These are phyloP conservation scores for Conchocele bisecta DNA, from an alignment of 2,888 invertebrate species.

Conservation along the genomic window DNA sequence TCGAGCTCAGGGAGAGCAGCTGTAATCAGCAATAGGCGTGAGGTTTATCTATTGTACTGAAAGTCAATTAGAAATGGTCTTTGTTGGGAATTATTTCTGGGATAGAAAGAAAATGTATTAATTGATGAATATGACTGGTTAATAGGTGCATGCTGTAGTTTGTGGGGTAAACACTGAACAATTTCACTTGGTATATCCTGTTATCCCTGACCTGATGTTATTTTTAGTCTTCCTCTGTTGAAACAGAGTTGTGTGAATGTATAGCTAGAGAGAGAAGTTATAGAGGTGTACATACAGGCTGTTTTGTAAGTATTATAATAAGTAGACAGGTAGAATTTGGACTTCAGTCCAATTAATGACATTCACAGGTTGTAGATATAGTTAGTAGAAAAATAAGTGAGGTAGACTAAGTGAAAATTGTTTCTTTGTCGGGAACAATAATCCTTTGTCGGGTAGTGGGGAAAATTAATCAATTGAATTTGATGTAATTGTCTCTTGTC, in stretches of 20 bases:
- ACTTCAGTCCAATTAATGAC: no score
- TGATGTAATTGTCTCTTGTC: no score
- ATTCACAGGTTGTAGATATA: no score
- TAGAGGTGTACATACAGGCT: slow-evolving; percentile 55
- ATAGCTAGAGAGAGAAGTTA: slow-evolving; percentile 52
- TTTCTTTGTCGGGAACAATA: no score
- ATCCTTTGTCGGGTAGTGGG: no score
- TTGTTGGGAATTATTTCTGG: slow-evolving; percentile 1
- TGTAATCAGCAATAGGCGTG: slow-evolving; percentile 23
- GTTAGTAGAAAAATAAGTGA: no score
- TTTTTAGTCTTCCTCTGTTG: slow-evolving; percentile 56
- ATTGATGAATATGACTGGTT: not conserved
- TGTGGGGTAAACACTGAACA: not conserved
- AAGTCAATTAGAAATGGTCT: slow-evolving; percentile 15
- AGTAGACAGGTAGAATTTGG: slow-evolving; percentile 19
- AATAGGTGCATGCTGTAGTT: not conserved
- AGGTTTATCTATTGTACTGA: slow-evolving; percentile 40
- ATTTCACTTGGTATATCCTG: slow-evolving; percentile 30
- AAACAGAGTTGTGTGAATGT: slow-evolving; percentile 55
- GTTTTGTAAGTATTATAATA: slow-evolving; percentile 36
- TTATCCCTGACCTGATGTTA: slow-evolving; percentile 25
- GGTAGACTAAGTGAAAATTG: no score
- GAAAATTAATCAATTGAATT: no score
- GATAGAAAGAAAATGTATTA: slow-evolving; percentile 10
- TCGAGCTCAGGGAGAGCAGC: slow-evolving; percentile 38